phyloP scores from a whole-genome alignment of 2,113 vertebrate species.

The Okapia johnstoni region DNA sequence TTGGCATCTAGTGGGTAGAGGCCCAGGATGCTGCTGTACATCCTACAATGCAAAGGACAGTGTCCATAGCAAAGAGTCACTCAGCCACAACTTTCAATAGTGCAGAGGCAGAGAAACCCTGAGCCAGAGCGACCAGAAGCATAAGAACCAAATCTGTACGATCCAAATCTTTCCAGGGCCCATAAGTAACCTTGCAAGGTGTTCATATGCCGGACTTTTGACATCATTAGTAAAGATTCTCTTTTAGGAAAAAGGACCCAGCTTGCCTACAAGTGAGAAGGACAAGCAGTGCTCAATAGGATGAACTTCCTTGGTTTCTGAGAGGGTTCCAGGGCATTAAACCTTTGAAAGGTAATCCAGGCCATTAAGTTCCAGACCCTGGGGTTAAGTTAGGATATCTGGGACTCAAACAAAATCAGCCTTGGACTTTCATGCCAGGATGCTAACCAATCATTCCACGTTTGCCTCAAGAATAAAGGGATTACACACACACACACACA shows the following conservation, averaged over 20 bases:
- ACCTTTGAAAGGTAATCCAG: slow-evolving; percentile 49
- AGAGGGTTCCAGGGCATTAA: not conserved
- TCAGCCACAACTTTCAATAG: not conserved
- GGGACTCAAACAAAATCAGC: slow-evolving; percentile 34
- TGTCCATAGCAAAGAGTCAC: not conserved
- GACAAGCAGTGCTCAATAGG: not conserved
- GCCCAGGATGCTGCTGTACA: not conserved
- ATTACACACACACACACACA: not conserved
- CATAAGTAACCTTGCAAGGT: not conserved
- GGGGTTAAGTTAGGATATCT: slow-evolving; percentile 31
- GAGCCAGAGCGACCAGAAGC: not conserved
- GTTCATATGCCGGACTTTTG: not conserved
- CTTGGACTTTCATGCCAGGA: not conserved
- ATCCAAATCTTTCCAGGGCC: not conserved
- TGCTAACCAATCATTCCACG: not conserved
- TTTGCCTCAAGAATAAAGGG: not conserved
- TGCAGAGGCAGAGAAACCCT: not conserved
- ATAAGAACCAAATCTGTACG: not conserved
- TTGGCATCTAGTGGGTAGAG: not conserved
- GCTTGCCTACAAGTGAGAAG: not conserved
- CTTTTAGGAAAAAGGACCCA: not conserved
- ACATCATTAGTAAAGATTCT: not conserved
- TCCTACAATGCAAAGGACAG: not conserved
- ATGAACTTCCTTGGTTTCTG: slow-evolving; percentile 13
- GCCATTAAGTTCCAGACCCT: slow-evolving; percentile 34